Base-by-base conservation (phyloP, 2,113 vertebrate genomes). In the Donacobius atricapilla region DNA sequence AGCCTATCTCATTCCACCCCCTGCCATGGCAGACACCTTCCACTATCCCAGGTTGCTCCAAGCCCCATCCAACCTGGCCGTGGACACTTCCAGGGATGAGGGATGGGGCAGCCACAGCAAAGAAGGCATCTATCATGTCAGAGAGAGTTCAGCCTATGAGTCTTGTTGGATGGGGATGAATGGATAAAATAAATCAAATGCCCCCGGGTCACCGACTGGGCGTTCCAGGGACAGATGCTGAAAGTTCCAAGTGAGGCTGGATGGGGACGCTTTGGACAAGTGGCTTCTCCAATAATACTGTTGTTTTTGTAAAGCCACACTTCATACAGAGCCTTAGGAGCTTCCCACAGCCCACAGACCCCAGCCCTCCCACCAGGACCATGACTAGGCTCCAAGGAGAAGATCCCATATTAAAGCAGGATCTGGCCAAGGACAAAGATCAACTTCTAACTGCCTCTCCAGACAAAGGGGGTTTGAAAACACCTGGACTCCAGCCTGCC, bases 1-100 rank as follows among this genome's bases (percentile, higher is more conserved):
- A 63, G 18, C 6, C 3, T 2, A 27, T 40, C 30, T 2, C 0
- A 0, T 75, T 27, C 17, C 40, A 47, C 2, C 11, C 9, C 25
- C 37, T 73, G 77, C 37, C 68, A 39, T 24, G 28, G 18, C 45
- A 82, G 53, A 66, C 10, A 40, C 16, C 6, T 53, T 45, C 39
- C 25, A 54, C n/a, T 20, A 9, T 1, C 1, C 25, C 54, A 61
- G 30, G 9, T 4, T 54, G n/a, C n/a, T 60, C 25, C 47, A 76
- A 75, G 14, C 11, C 18, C 30, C 1, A 1, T 61, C 30, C n/a
- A 61, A 0, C 15, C 31, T 13, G 17, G 39, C 47, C 70, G 69
- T 31, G 40, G 2, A 42, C 25, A 48, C 21, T 69, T 19, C 16
- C 25, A 90, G 40, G 30, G 21, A 54, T 14, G 23, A 73, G 28